These are phyloP conservation scores for Caranx melampygus DNA, from an alignment of 2,113 vertebrate species.

Conservation along the genomic window DNA sequence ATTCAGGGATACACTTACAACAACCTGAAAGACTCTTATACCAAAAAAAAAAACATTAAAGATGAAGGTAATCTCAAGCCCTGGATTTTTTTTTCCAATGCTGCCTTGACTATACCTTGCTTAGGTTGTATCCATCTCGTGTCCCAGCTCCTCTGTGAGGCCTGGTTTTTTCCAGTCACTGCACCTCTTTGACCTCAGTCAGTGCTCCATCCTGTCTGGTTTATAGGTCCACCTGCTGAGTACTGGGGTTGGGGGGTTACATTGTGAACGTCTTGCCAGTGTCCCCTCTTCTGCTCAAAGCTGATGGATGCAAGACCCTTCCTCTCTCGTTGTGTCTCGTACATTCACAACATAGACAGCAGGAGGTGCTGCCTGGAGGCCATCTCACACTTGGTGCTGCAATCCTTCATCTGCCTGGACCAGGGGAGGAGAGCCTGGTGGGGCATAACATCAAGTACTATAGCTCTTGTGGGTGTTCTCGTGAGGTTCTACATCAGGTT, in stretches of 20 bases:
- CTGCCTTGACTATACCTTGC: neutral
- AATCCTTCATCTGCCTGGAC: conserved; percentile 29
- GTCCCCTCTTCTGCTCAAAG: conserved; percentile 33
- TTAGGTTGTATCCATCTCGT: neutral
- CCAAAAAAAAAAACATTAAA: neutral
- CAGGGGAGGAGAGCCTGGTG: neutral
- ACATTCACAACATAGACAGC: fast-evolving
- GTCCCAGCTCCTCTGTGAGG: neutral
- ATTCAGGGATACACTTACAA: neutral
- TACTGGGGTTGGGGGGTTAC: neutral
- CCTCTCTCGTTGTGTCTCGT: neutral
- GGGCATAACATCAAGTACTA: fast-evolving
- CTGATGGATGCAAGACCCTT: neutral
- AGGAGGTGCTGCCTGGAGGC: neutral
- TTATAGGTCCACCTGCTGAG: neutral
- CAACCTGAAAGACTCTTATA: neutral
- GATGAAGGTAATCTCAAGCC: neutral
- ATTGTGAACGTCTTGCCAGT: neutral
- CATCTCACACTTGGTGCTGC: conserved; percentile 18
- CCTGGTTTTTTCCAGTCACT: no score
- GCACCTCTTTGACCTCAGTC: neutral
- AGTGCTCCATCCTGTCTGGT: neutral
- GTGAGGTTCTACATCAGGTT: neutral
- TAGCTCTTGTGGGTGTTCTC: neutral
- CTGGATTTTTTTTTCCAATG: neutral